phyloP scores from a whole-genome alignment of 2,113 vertebrate species.

The Thermophis baileyi region DNA sequence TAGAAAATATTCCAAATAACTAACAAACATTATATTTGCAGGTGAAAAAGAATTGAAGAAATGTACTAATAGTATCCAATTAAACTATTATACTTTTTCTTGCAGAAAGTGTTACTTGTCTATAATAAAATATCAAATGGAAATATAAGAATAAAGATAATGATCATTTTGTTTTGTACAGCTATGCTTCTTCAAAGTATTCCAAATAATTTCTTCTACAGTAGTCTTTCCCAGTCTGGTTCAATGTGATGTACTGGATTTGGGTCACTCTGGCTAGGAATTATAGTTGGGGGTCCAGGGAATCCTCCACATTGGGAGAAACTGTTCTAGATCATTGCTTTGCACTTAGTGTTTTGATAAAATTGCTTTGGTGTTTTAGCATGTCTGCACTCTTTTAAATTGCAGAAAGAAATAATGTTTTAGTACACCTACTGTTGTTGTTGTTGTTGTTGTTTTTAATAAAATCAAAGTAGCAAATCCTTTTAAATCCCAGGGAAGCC shows the following conservation, averaged over 20 bases:
- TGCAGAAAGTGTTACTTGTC: not conserved
- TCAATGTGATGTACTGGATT: not conserved
- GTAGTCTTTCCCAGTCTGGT: not conserved
- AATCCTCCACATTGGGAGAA: not conserved
- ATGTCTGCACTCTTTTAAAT: not conserved
- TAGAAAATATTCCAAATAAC: not conserved
- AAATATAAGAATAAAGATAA: not conserved
- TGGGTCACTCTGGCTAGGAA: not conserved
- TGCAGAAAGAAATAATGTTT: not conserved
- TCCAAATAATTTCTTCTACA: not conserved
- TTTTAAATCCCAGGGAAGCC: slow-evolving; percentile 9
- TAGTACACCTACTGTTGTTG: slow-evolving; percentile 11
- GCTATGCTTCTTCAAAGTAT: not conserved
- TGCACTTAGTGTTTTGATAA: not conserved
- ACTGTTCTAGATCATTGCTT: not conserved
- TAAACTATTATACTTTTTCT: not conserved
- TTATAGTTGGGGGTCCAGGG: not conserved
- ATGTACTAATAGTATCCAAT: not conserved
- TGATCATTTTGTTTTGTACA: not conserved
- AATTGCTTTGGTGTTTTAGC: not conserved
- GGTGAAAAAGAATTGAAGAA: not conserved
- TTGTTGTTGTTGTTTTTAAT: not conserved
- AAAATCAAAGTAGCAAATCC: slow-evolving; percentile 6
- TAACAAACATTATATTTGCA: not conserved
- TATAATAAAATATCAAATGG: not conserved